A percentile compares a stretch with the other conserved stretches of the same genome.
Conservation (phyloP, 2,797 vertebrate species). For the Mus caroli region DNA sequence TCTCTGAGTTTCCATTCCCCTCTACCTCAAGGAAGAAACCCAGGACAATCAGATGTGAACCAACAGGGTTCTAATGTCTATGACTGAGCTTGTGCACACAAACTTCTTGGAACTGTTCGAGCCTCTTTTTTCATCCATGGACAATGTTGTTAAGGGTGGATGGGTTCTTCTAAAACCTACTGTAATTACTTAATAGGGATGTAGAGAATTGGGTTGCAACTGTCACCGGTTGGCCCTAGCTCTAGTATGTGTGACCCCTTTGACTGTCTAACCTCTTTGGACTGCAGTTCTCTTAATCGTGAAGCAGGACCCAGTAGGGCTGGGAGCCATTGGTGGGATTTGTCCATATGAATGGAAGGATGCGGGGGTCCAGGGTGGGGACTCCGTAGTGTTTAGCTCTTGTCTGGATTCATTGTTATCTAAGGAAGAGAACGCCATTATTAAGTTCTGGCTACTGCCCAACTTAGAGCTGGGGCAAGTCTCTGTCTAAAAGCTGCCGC, state of each 20-base stretch:
- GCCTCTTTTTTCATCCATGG: background rate
- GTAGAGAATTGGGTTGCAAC: background rate
- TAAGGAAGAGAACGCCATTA: background rate
- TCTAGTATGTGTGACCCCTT: background rate
- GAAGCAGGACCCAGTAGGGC: background rate
- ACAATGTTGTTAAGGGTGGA: background rate
- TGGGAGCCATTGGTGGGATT: background rate
- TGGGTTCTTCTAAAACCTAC: background rate
- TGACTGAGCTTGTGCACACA: background rate
- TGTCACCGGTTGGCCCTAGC: background rate
- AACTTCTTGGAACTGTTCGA: background rate
- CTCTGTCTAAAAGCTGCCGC: background rate
- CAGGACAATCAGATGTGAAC: background rate
- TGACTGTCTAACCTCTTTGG: background rate
- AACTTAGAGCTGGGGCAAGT: background rate
- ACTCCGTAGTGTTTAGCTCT: background rate
- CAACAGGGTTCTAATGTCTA: background rate
- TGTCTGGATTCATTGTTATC: background rate
- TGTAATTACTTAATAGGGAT: background rate
- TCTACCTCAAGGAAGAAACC: background rate
- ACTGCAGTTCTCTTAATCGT: background rate
- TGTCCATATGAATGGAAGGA: background rate
- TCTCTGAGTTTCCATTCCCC: background rate
- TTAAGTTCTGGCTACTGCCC: background rate
- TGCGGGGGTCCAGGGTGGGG: rapidly evolving